Percentiles rank a stretch among this genome's conserved stretches.
Evolutionary conservation across 2,888 invertebrate species (phyloP).

Genomic region (Argyra leucocephala): DNA sequence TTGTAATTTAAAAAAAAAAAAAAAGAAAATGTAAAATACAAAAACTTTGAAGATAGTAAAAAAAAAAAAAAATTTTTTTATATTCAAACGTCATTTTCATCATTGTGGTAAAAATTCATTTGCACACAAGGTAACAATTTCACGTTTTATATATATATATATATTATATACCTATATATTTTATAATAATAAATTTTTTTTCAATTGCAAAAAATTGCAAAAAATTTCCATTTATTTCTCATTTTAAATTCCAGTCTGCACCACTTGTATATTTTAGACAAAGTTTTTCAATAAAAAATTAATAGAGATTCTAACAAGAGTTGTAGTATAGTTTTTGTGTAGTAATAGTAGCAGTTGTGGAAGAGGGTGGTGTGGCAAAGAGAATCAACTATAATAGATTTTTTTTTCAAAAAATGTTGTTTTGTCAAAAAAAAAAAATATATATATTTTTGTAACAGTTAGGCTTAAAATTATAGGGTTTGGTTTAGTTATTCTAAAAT

Average conservation of each 20-base stretch:
- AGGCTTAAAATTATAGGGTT: too few relatives aligned
- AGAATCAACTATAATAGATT: too few relatives aligned
- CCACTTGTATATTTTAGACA: background rate
- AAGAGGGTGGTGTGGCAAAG: too few relatives aligned
- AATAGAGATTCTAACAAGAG: background rate
- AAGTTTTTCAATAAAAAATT: background rate
- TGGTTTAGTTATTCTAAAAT: too few relatives aligned
- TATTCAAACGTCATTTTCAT: background rate
- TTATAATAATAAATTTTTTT: too few relatives aligned
- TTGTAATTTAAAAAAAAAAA: background rate
- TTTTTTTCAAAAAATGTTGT: too few relatives aligned
- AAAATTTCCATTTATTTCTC: conserved; percentile 1
- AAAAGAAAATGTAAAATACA: background rate
- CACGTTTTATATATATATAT: background rate
- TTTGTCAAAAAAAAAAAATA: too few relatives aligned
- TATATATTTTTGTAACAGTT: too few relatives aligned
- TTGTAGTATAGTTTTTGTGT: too few relatives aligned
- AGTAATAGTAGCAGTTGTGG: too few relatives aligned
- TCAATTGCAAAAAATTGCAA: background rate
- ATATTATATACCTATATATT: background rate
- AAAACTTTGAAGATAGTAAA: background rate
- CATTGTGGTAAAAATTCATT: background rate
- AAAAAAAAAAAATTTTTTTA: background rate
- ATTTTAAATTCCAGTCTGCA: background rate
- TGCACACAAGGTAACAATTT: background rate